Evolutionary conservation across 2,797 vertebrate genomes (phyloP), one percentile per base, ranked within the genome.

Genomic region (Coilia nasus): DNA sequence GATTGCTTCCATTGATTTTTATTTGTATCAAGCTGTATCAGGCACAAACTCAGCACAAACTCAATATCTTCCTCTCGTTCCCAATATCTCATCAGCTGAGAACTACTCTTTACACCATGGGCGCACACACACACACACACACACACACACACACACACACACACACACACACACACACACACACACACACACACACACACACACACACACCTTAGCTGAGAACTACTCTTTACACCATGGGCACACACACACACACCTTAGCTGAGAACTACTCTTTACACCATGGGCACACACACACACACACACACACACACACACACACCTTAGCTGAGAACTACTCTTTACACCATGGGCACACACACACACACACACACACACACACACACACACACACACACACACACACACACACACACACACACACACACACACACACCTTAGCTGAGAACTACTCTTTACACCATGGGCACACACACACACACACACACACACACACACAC

Each of bases 1-100:
- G 71, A 78, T 78, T 78, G 71, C 71, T 31, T 78, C 17, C 71
- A 78, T 78, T 78, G 71, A 78, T 78, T 78, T 78, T 78, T 78
- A 78, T 78, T 78, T 78, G 71, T 78, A 78, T 78, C 71, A 6
- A 31, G 17, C 28, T 7, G 12, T 75, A 2, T 35, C 67, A 35
- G 67, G 28, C 67, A 15, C 67, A 2, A 41, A 31, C 31, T 78
- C 71, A 41, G 71, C 71, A 78, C 71, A 78, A 78, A 78, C 31
- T 78, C 71, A 78, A 78, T 78, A 78, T 78, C 71, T 31, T 41
- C 31, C 31, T 17, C 35, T 19, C 15, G 35, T 41, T 5, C 17
- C 71, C 71, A 78, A 44, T 78, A 78, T 35, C 71, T 41, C 71
- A 78, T 78, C 71, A 19, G 71, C 31, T 78, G 71, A 21, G 71